Evolutionary conservation across 2,113 vertebrate genomes (phyloP), one percentile per base, ranked within the genome.

Genomic region (Malurus cyaneus): DNA sequence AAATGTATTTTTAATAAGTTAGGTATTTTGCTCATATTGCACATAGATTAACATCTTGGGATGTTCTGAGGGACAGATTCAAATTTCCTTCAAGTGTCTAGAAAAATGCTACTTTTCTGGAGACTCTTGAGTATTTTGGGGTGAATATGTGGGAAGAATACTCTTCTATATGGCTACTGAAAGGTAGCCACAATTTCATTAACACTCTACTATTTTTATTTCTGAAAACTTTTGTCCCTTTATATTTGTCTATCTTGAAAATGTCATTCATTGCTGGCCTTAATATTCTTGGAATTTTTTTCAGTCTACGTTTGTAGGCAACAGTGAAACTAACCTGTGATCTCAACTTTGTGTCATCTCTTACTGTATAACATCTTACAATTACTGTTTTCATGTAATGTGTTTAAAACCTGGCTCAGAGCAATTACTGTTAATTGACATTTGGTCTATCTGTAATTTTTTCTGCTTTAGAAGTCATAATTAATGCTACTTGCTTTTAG

Each of bases 381-480:
- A 88, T 80, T 80, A 71, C 32, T 14, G 4, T 67, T 86, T 96
- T 88, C 39, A 31, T 71, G 80, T 73, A 78, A 24, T 44, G 34
- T 88, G 15, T 89, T 92, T 93, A 93, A 94, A 88, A 74, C 18
- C 32, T 91, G 47, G 13, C 76, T 94, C 47, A 78, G 64, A 93
- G 80, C 76, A 96, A 84, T 90, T 92, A 31, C 60, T 78, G 19
- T 54, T 92, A 96, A 92, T 67, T 93, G 77, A n/a, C 0, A 0
- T 90, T 90, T 74, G 24, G 44, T 84, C 69, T 74, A 91, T 86
- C 94, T 92, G 86, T 44, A 92, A n/a, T 25, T 90, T 94, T 92
- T 96, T 90, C 64, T 92, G 60, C 88, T 92, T 94, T 89, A 90
- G 80, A 90, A 94, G 76, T 91, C 60, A 60, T 81, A 94, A 94